Evolutionary conservation across 2,888 invertebrate species (phyloP).

Genomic region (Melangyna quadrimaculata): DNA sequence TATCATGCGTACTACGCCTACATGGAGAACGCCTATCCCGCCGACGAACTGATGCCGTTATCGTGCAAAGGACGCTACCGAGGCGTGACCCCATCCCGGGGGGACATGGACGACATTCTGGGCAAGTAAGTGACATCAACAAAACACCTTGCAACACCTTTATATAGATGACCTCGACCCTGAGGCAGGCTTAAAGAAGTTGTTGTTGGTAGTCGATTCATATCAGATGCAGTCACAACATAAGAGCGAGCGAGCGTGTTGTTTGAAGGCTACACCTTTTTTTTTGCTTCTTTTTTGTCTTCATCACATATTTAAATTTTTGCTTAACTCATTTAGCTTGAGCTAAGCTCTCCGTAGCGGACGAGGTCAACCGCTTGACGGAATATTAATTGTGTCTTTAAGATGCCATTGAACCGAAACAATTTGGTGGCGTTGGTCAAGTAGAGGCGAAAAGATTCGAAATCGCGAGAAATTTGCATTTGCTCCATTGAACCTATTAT

Average conservation of each 20-base stretch:
- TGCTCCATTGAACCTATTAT: not conserved
- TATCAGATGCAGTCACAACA: not conserved
- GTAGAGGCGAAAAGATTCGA: constrained; percentile 2
- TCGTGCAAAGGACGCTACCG: constrained; percentile 96
- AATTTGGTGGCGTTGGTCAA: not conserved
- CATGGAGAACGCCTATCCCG: constrained; percentile 98
- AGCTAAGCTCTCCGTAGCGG: not conserved
- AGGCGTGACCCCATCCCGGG: constrained; percentile 93
- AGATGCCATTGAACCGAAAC: constrained; percentile 55
- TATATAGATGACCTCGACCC: constrained; percentile 47
- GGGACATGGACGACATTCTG: constrained; percentile 97
- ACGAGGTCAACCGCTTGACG: constrained; percentile 53
- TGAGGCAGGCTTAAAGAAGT: constrained; percentile 23
- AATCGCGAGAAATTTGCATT: constrained; percentile 27
- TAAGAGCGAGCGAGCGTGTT: constrained; percentile 19
- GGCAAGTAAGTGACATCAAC: constrained; percentile 90
- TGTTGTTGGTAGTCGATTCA: constrained; percentile 26
- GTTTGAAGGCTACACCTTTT: constrained; percentile 50
- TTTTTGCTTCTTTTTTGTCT: not conserved
- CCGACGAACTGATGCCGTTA: constrained; percentile 98
- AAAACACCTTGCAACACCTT: constrained; percentile 12
- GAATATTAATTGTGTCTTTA: constrained; percentile 49
- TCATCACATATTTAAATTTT: constrained; percentile 46
- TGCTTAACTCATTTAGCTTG: constrained; percentile 20
- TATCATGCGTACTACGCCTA: constrained; percentile 97